Conservation (phyloP, 2,888 invertebrate species). For the Adelphocoris suturalis region DNA sequence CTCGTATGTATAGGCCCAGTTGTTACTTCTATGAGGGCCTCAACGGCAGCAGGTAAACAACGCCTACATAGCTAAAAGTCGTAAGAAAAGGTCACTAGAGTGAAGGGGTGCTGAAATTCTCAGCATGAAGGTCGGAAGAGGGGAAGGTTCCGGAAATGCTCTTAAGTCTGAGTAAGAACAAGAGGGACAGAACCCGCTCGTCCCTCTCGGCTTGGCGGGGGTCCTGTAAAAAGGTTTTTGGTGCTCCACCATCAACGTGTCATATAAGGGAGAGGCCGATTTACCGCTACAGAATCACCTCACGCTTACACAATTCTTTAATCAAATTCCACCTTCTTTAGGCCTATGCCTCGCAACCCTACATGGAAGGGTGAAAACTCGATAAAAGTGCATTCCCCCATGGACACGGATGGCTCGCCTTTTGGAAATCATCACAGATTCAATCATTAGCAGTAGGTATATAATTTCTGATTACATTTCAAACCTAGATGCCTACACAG, state of each 20-base stretch:
- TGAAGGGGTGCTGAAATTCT: background rate
- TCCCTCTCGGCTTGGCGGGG: slow-evolving; percentile 12
- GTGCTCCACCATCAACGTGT: slow-evolving; percentile 59
- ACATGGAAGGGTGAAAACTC: background rate
- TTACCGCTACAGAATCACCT: slow-evolving; percentile 52
- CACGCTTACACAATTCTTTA: slow-evolving; percentile 50
- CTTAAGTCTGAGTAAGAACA: slow-evolving; percentile 39
- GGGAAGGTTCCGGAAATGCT: background rate
- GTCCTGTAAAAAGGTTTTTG: slow-evolving; percentile 66
- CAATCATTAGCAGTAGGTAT: too few species aligned
- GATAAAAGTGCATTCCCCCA: too few species aligned
- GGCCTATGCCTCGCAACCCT: background rate
- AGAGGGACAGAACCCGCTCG: background rate
- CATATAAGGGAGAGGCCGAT: slow-evolving; percentile 46
- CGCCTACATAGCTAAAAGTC: background rate
- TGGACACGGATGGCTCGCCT: too few species aligned
- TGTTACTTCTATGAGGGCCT: background rate
- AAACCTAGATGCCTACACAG: too few species aligned
- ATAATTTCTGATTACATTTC: too few species aligned
- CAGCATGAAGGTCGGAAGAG: background rate
- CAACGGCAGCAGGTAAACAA: background rate
- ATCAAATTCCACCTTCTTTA: slow-evolving; percentile 39
- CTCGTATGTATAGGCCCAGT: too few species aligned
- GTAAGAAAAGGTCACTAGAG: background rate
- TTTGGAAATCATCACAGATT: too few species aligned